Evolutionary conservation across 2,113 vertebrate species (phyloP).

Genomic region (Apaloderma vittatum): DNA sequence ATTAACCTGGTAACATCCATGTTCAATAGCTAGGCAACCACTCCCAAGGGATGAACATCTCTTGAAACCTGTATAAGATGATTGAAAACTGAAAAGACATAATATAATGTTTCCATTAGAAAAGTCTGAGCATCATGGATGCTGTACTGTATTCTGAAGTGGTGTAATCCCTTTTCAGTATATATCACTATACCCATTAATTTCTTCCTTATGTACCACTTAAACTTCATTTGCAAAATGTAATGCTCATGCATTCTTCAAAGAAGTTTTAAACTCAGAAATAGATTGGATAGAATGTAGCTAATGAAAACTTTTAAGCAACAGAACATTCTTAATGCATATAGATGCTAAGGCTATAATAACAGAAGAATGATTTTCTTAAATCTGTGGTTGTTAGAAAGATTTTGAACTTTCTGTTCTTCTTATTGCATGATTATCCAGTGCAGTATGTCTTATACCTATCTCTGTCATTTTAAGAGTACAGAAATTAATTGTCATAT

Average conservation of each 20-base stretch:
- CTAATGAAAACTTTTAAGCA: background rate
- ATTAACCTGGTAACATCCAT: background rate
- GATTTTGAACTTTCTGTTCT: background rate
- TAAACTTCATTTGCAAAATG: background rate
- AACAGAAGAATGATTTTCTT: background rate
- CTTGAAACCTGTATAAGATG: background rate
- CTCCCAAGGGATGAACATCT: background rate
- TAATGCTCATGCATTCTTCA: background rate
- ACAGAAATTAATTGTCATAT: background rate
- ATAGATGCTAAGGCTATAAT: background rate
- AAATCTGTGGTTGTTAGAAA: background rate
- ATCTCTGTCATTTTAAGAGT: background rate
- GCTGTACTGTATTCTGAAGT: background rate
- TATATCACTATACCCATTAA: background rate
- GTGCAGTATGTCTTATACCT: background rate
- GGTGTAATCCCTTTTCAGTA: background rate
- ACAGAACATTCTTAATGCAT: background rate
- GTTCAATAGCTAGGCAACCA: background rate
- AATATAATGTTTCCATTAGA: background rate
- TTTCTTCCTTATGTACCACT: background rate
- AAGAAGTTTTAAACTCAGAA: background rate
- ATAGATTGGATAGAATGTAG: background rate
- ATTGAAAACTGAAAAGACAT: background rate
- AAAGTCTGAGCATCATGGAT: background rate
- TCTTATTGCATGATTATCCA: background rate